phyloP scores from a whole-genome alignment of 2,888 invertebrate genomes.

The Synergus gifuensis region DNA sequence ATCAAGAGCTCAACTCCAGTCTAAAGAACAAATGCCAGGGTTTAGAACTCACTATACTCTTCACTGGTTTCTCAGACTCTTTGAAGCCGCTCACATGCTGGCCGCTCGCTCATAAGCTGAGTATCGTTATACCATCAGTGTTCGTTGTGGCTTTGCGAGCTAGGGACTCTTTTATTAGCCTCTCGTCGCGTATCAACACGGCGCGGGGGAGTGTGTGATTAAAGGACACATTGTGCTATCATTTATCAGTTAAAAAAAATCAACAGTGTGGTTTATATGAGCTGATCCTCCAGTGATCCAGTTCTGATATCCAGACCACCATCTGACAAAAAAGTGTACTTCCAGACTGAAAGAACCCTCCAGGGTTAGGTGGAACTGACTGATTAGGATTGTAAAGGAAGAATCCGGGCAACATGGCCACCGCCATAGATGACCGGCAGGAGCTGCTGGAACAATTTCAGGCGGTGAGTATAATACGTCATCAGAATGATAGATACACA shows the following conservation, averaged over 20 bases:
- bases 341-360: conserved; percentile 14
- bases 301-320: neutral
- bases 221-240: conserved; percentile 33
- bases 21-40: neutral
- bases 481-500: neutral
- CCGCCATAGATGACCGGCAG: conserved; percentile 76
- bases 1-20: neutral
- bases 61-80: conserved; percentile 17
- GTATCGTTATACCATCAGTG: neutral
- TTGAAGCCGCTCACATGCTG: neutral
- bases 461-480: conserved; percentile 67
- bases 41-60: neutral
- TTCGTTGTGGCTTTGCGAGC: conserved; percentile 18
- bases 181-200: conserved; percentile 40
- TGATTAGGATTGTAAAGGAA: conserved; percentile 28
- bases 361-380: conserved; percentile 18
- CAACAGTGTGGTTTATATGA: neutral
- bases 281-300: neutral
- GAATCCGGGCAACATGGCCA: conserved; percentile 74
- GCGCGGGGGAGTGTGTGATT: conserved; percentile 32
- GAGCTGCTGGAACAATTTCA: conserved; percentile 74
- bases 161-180: conserved; percentile 5
- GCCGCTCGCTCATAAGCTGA: neutral
- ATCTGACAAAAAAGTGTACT: neutral
- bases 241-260: conserved; percentile 5